Evolutionary conservation across 2,888 invertebrate genomes (phyloP).

Genomic region (Dynastes tityus): DNA sequence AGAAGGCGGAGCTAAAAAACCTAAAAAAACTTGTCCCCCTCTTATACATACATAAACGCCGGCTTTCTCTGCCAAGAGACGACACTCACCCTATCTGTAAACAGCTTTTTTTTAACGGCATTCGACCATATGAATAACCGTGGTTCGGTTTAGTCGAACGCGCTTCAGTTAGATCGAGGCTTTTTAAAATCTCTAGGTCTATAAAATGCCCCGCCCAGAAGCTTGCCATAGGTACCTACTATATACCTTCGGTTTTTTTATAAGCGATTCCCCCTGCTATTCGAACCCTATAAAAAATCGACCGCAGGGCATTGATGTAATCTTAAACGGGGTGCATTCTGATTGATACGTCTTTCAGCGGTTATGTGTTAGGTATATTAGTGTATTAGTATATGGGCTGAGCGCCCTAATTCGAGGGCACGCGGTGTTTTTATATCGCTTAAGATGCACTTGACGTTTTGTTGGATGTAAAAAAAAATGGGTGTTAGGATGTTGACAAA

Average conservation of each 20-base stretch:
- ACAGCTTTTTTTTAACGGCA: neutral
- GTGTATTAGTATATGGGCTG: neutral
- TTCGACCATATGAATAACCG: neutral
- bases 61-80: neutral
- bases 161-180: neutral
- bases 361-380: neutral
- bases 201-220: neutral
- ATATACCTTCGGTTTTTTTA: constrained; percentile 11
- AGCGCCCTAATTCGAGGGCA: neutral
- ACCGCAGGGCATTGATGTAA: constrained; percentile 1
- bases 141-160: neutral
- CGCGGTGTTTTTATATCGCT: neutral
- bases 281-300: constrained; percentile 17
- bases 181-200: neutral
- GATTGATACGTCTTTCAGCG: neutral
- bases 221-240: neutral
- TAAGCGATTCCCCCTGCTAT: neutral
- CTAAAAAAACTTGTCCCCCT: neutral
- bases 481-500: neutral
- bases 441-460: neutral
- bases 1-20: constrained; percentile 16
- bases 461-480: neutral
- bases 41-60: neutral
- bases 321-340: neutral
- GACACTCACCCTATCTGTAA: neutral